phyloP scores from a whole-genome alignment of 2,113 vertebrate species.

The Cairina moschata region DNA sequence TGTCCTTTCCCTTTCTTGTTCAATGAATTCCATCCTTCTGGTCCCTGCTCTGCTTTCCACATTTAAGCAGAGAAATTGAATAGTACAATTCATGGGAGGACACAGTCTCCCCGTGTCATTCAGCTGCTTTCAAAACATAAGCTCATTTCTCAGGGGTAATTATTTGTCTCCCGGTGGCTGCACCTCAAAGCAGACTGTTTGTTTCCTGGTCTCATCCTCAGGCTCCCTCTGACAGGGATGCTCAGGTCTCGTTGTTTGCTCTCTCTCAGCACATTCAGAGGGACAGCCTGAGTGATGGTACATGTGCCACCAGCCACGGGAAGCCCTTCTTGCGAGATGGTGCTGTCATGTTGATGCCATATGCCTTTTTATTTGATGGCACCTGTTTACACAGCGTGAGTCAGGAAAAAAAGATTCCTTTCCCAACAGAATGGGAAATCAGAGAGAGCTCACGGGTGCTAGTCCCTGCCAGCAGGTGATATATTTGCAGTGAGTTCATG shows the following conservation, averaged over 20 bases:
- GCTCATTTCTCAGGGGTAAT: neutral
- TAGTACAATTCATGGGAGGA: neutral
- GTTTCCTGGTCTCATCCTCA: neutral
- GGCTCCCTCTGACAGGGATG: neutral
- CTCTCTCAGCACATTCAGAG: neutral
- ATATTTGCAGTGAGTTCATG: neutral
- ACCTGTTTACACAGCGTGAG: constrained; percentile 62
- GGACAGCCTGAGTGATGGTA: neutral
- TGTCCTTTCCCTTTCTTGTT: neutral
- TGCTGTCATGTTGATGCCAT: constrained; percentile 31
- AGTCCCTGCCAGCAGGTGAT: neutral
- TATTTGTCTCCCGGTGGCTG: neutral
- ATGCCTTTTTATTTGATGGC: constrained; percentile 62
- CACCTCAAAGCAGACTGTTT: neutral
- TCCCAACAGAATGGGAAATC: constrained; percentile 18
- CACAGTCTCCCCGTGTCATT: neutral
- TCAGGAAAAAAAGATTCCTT: constrained; percentile 33
- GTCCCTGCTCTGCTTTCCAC: neutral
- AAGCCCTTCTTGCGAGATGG: neutral
- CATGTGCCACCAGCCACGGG: constrained; percentile 9
- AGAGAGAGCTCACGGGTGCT: neutral
- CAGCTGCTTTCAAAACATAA: neutral
- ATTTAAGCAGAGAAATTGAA: neutral
- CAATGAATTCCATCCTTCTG: neutral
- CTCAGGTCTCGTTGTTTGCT: neutral